A percentile compares a stretch with the other conserved stretches of the same genome.
Conservation (phyloP, 1,140 invertebrate genomes). For the Brachionus rubens region DNA sequence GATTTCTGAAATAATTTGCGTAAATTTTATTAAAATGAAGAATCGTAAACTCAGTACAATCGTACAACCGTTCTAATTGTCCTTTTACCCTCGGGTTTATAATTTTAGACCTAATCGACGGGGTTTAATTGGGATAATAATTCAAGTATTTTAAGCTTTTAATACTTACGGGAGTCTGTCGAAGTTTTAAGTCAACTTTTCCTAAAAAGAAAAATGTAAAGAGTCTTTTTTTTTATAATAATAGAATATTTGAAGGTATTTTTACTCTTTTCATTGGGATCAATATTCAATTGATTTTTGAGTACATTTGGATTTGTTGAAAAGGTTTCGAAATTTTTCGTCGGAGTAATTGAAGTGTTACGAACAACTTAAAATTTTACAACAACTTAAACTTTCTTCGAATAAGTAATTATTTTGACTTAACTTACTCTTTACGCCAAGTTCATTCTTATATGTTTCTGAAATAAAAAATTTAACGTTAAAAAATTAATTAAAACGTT, state of each 20-base stretch:
- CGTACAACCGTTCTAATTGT: no score
- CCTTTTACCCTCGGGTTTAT: no score
- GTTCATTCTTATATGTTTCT: slow-evolving; percentile 37
- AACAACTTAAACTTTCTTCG: neutral
- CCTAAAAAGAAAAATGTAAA: neutral
- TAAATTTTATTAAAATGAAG: no score
- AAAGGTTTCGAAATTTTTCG: slow-evolving; percentile 29
- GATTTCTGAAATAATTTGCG: no score
- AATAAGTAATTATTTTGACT: no score
- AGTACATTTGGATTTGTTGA: slow-evolving; percentile 19
- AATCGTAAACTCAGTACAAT: no score
- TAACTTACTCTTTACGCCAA: slow-evolving; percentile 31
- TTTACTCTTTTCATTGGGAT: slow-evolving; percentile 12
- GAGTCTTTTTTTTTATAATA: neutral
- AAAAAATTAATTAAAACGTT: neutral
- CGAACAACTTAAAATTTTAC: neutral
- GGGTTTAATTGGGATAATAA: no score
- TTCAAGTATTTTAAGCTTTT: no score
- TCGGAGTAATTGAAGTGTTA: slow-evolving; percentile 24
- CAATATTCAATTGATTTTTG: slow-evolving; percentile 12
- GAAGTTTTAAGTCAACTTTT: neutral
- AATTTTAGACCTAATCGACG: no score
- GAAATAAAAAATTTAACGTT: neutral
- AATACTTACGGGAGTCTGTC: slow-evolving; percentile 4
- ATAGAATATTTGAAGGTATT: no score